phyloP scores from a whole-genome alignment of 1,140 invertebrate species.

The Ctenoplectra terminalis region DNA sequence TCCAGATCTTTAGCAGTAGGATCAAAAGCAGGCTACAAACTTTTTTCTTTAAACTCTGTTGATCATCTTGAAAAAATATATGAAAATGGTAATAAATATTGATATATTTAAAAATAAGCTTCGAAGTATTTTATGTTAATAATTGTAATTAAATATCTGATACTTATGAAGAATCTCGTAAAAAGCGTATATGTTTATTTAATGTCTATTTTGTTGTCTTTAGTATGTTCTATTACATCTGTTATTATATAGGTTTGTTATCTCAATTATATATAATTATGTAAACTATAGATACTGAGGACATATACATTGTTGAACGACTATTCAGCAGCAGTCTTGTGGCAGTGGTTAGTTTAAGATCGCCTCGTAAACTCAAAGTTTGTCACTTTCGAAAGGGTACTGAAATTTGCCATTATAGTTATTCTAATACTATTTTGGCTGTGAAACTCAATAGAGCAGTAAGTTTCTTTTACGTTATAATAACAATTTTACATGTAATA shows the following conservation, averaged over 20 bases:
- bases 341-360: constrained; percentile 95
- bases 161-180: not conserved
- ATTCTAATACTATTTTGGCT: constrained; percentile 97
- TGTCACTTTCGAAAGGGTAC: constrained; percentile 99
- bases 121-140: not conserved
- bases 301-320: constrained; percentile 96
- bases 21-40: constrained; percentile 93
- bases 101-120: not conserved
- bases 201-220: constrained; percentile 9
- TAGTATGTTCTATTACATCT: not conserved
- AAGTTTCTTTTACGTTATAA: constrained; percentile 80
- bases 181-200: not conserved
- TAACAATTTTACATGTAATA: not conserved
- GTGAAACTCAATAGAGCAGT: constrained; percentile 98
- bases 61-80: constrained; percentile 95
- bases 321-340: constrained; percentile 98
- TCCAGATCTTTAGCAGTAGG: constrained; percentile 95
- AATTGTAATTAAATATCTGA: not conserved
- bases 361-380: constrained; percentile 96
- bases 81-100: constrained; percentile 86
- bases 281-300: constrained; percentile 87
- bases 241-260: not conserved
- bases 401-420: constrained; percentile 99
- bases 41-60: constrained; percentile 93
- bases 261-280: constrained; percentile 26